These are phyloP conservation scores for Tiliacea citrago DNA, from an alignment of 2,888 invertebrate genomes.

Conservation along the genomic window DNA sequence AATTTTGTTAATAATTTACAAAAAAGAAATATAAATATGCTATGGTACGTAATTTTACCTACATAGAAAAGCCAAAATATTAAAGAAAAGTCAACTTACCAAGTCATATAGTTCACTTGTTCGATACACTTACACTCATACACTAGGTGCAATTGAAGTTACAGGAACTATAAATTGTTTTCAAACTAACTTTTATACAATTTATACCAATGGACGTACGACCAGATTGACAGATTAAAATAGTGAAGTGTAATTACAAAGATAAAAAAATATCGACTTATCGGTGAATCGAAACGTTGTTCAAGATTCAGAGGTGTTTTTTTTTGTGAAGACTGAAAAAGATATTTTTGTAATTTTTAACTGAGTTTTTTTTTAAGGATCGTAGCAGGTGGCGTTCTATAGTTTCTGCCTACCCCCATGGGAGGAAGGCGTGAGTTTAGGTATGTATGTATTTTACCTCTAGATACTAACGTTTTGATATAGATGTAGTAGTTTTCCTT, in stretches of 20 bases:
- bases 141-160: no score
- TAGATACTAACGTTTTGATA: background rate
- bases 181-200: no score
- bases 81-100: slow-evolving; percentile 7
- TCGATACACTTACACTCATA: no score
- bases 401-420: no score
- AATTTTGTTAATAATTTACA: background rate
- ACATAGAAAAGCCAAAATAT: background rate
- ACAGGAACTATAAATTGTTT: no score
- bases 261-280: background rate
- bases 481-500: background rate
- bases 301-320: background rate
- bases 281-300: background rate
- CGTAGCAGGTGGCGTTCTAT: no score
- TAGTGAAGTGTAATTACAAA: slow-evolving; percentile 12
- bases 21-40: background rate
- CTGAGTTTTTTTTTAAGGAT: no score
- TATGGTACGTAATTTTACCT: background rate
- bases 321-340: background rate
- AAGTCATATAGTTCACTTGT: background rate
- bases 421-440: no score
- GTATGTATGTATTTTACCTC: no score
- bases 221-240: background rate
- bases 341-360: background rate
- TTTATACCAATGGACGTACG: no score